These are phyloP conservation scores for Elanoides forficatus DNA, from an alignment of 2,113 vertebrate species.

Conservation along the genomic window DNA sequence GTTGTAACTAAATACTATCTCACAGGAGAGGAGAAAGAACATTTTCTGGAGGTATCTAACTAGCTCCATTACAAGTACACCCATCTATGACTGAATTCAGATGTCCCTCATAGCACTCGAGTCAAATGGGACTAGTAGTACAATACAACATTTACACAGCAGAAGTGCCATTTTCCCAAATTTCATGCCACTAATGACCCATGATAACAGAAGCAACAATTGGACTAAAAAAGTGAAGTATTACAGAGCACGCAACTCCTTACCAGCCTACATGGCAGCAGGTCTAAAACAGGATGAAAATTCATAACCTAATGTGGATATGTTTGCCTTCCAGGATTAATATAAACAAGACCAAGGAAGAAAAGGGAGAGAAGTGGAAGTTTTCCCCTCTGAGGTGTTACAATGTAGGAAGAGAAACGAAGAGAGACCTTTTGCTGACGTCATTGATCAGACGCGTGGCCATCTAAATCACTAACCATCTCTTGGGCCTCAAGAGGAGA, in stretches of 20 bases:
- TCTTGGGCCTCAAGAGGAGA: background rate
- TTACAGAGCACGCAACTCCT: background rate
- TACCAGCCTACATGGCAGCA: background rate
- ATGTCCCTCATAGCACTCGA: background rate
- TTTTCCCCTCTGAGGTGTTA: background rate
- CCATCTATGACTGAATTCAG: background rate
- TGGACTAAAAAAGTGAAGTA: background rate
- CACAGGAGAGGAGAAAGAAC: background rate
- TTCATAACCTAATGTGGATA: background rate
- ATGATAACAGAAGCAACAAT: background rate
- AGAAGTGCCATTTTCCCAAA: background rate
- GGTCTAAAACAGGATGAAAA: background rate
- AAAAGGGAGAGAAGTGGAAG: background rate
- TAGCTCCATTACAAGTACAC: background rate
- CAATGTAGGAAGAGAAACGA: rapidly evolving
- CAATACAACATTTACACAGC: background rate
- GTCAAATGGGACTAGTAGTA: background rate
- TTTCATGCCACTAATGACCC: background rate
- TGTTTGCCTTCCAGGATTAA: background rate
- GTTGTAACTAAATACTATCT: background rate
- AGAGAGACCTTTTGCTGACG: background rate
- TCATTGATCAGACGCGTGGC: background rate
- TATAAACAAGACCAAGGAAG: background rate
- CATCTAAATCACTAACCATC: background rate
- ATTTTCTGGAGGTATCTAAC: background rate